A percentile compares a stretch with the other conserved stretches of the same genome.
Conservation (phyloP, 2,888 invertebrate species). For the Caenorhabditis sp. region DNA sequence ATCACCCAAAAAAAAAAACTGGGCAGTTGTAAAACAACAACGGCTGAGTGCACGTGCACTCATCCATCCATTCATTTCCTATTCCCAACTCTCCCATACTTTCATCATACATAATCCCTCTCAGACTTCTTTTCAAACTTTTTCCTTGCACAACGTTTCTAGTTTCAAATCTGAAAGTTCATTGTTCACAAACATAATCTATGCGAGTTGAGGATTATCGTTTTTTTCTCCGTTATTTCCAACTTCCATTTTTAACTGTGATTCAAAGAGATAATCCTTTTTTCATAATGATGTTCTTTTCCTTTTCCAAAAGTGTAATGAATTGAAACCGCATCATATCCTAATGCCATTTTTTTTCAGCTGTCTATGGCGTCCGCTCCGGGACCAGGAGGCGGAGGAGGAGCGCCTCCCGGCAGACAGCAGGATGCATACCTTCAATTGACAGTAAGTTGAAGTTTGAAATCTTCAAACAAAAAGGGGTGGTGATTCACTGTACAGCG, state of each 20-base stretch:
- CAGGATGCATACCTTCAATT: conserved; percentile 31
- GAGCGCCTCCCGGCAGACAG: conserved; percentile 62
- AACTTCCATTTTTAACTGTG: not conserved
- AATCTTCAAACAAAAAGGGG: not conserved
- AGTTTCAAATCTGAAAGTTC: conserved; percentile 39
- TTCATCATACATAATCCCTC: conserved; percentile 11
- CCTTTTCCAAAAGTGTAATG: too few species aligned
- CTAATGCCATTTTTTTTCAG: conserved; percentile 30
- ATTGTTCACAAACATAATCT: conserved; percentile 46
- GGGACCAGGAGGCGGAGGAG: conserved; percentile 68
- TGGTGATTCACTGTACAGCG: not conserved
- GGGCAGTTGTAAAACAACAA: conserved; percentile 15
- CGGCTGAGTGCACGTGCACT: conserved; percentile 42
- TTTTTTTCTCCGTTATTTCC: conserved; percentile 28
- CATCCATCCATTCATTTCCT: conserved; percentile 16
- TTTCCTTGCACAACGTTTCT: not conserved
- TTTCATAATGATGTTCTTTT: too few species aligned
- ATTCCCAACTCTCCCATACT: conserved; percentile 28
- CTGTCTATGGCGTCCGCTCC: conserved; percentile 67
- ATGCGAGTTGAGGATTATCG: conserved; percentile 33
- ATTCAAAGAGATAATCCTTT: conserved; percentile 7
- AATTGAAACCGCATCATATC: too few species aligned
- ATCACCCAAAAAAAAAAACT: not conserved
- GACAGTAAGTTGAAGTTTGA: conserved; percentile 16
- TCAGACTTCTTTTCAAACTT: conserved; percentile 10